Conservation (phyloP, 2,113 vertebrate genomes). For the Zingel zingel region DNA sequence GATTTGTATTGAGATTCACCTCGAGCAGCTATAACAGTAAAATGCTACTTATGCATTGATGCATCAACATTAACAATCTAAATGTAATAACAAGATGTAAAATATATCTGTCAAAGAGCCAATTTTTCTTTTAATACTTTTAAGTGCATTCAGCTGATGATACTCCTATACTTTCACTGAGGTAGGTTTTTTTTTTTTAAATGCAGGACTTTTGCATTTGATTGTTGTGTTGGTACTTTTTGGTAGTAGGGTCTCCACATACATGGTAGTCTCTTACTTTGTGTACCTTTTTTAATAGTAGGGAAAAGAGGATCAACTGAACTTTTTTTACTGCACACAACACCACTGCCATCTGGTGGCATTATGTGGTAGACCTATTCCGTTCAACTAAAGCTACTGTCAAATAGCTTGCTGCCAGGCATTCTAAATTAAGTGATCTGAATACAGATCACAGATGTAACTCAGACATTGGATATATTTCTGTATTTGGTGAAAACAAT, state of each 20-base stretch:
- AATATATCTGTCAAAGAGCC: neutral
- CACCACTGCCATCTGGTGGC: constrained; percentile 54
- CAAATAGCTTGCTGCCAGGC: neutral
- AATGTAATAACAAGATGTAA: too few relatives aligned
- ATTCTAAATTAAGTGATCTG: neutral
- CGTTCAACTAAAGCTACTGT: neutral
- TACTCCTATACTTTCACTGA: neutral
- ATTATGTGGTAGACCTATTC: neutral
- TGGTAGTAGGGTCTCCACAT: neutral
- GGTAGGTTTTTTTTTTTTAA: neutral
- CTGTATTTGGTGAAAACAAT: neutral
- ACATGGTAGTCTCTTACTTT: neutral
- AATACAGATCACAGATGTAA: neutral
- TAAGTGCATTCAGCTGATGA: neutral
- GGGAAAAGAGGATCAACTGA: neutral
- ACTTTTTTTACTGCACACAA: neutral
- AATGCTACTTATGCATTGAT: too few relatives aligned
- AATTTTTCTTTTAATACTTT: neutral
- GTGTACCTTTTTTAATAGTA: too few relatives aligned
- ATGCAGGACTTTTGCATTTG: neutral
- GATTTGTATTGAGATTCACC: too few relatives aligned
- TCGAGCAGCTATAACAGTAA: too few relatives aligned
- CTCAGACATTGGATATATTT: neutral
- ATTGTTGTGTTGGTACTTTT: neutral
- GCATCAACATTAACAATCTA: too few relatives aligned